Percentiles rank a stretch among this genome's conserved stretches.
These are phyloP conservation scores for Tryphoninae sp. DNA, from an alignment of 2,888 invertebrate genomes.

Conservation along the genomic window DNA sequence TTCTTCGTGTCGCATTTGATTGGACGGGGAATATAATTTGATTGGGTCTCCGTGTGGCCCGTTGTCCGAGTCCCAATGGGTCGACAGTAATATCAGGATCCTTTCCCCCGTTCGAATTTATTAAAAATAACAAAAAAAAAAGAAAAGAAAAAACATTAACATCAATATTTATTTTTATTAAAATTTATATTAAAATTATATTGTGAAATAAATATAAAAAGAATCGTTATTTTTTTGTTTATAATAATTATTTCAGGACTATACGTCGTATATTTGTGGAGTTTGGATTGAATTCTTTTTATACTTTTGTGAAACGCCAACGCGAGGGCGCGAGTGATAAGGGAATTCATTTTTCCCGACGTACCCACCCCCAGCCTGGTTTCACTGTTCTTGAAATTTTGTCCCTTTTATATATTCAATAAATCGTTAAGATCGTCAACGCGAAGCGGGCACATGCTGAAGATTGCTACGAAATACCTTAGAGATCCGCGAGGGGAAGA, in stretches of 20 bases:
- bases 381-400: slow-evolving; percentile 20
- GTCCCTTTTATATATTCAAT: slow-evolving; percentile 43
- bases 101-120: not conserved
- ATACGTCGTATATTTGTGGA: too few species aligned
- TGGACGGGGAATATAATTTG: slow-evolving; percentile 80
- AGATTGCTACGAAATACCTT: slow-evolving; percentile 58
- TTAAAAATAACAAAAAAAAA: not conserved
- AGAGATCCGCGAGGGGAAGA: slow-evolving; percentile 20
- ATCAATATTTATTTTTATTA: too few species aligned
- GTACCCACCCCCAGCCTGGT: not conserved
- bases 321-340: not conserved
- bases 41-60: slow-evolving; percentile 73
- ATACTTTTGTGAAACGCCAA: too few species aligned
- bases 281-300: too few species aligned
- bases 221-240: too few species aligned
- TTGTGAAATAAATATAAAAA: too few species aligned
- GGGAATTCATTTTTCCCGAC: not conserved
- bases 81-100: not conserved
- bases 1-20: slow-evolving; percentile 73
- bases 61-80: not conserved
- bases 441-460: slow-evolving; percentile 44
- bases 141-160: too few species aligned
- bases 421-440: slow-evolving; percentile 53
- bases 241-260: too few species aligned
- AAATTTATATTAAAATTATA: too few species aligned